Evolutionary conservation across 2,888 invertebrate genomes (phyloP), one percentile per base, ranked within the genome.

Genomic region (Lepidocyrtoides sp.): DNA sequence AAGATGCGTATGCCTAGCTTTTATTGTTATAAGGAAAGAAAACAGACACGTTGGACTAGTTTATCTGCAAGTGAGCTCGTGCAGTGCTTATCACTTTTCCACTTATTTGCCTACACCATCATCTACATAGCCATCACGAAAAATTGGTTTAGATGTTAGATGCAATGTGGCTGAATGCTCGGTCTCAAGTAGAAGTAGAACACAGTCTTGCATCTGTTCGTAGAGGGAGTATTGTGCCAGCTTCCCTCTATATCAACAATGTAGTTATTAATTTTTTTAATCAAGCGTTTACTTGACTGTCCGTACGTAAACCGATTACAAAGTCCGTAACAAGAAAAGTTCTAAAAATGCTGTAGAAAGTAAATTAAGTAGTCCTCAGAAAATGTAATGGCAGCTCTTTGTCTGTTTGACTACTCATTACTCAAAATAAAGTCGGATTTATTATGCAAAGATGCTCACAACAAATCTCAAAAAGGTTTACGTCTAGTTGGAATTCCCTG

Each of bases 261-360:
- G 44, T 44, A 8, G 36, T 12, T 44, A 8, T 8, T 1, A 8
- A 3, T 36, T 36, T n/a, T 20, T n/a, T 1, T 54, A 14, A 54
- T 54, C 54, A 54, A 17, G 20, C 54, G 20, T 54, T 54, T 14
- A 44, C 44, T 44, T 54, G 5, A 54, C 54, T 54, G 54, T 17
- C 44, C 17, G 10, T 20, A 44, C 14, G n/a, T 54, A 20, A 4
- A 54, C 4, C n/a, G 17, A 54, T 54, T 54, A 17, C 17, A 14
- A 14, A 23, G 32, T 12, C 10, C 1, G 66, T 17, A 72, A 54
- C 17, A 7, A 17, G 20, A 44, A 32, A 17, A 79, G 79, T 79
- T 79, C 14, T n/a, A n/a, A 32, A 7, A 79, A 32, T 79, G 79
- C 36, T 36, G 32, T 54, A 79, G 79, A 79, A 79, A 79, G 57